These are phyloP conservation scores for Grammomys dolichurus DNA, from an alignment of 2,113 vertebrate species.

Conservation along the genomic window DNA sequence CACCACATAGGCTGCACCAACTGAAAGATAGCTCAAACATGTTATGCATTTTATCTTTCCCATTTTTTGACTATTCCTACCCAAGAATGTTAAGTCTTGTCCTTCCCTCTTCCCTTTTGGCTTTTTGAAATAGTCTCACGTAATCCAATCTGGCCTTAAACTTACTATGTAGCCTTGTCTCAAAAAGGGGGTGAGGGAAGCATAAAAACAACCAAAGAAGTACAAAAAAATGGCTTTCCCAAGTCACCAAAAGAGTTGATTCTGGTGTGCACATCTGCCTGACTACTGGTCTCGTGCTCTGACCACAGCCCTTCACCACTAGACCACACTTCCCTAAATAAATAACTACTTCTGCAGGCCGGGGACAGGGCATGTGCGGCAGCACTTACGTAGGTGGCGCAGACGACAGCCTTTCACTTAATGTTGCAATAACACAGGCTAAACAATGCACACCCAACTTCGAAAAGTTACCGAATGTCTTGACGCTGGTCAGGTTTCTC, in stretches of 20 bases:
- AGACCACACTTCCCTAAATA: conserved; percentile 84
- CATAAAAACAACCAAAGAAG: background rate
- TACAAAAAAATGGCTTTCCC: conserved; percentile 53
- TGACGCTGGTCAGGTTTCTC: background rate
- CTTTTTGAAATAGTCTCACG: background rate
- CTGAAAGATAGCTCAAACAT: conserved; percentile 73
- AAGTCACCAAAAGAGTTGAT: conserved; percentile 54
- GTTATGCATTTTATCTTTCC: conserved; percentile 46
- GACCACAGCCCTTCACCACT: conserved; percentile 76
- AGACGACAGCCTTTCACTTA: conserved; percentile 80
- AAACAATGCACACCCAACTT: conserved; percentile 33
- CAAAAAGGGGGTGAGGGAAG: background rate
- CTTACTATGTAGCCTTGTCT: background rate
- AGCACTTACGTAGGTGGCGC: conserved; percentile 79
- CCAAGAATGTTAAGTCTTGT: conserved; percentile 60
- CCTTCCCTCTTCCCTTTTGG: background rate
- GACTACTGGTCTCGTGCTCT: conserved; percentile 78
- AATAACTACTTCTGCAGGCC: conserved; percentile 79
- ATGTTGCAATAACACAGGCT: conserved; percentile 75
- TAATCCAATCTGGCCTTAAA: background rate
- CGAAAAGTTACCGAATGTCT: background rate
- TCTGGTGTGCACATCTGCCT: conserved; percentile 67
- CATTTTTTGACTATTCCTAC: conserved; percentile 68
- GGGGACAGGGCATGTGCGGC: conserved; percentile 66
- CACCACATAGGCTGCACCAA: background rate